Conservation (phyloP, 2,113 vertebrate genomes). For the Petromus typicus region DNA sequence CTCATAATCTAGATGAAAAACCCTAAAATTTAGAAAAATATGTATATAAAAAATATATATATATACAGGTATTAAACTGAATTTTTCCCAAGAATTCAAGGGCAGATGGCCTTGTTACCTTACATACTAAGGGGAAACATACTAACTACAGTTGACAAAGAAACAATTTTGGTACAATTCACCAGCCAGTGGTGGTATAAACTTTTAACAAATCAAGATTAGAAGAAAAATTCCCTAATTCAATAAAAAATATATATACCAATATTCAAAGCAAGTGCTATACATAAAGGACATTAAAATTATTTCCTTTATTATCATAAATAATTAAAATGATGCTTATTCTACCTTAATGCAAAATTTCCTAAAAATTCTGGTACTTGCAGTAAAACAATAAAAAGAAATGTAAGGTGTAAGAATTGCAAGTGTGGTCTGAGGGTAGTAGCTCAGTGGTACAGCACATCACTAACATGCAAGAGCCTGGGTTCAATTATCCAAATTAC, state of each 20-base stretch:
- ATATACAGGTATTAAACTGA: neutral
- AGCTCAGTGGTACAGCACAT: neutral
- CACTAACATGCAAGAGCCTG: neutral
- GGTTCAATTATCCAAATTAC: neutral
- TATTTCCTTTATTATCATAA: neutral
- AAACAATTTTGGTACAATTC: neutral
- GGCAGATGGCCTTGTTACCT: neutral
- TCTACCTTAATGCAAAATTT: neutral
- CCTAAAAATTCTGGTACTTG: neutral
- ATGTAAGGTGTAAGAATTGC: neutral
- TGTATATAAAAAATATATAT: neutral
- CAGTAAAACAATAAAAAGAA: neutral
- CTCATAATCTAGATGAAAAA: neutral
- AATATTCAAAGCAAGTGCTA: neutral
- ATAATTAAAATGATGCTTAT: neutral
- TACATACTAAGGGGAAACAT: neutral
- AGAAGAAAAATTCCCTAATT: neutral
- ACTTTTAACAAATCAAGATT: neutral
- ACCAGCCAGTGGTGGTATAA: neutral
- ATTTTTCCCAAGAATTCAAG: neutral
- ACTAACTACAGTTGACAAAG: neutral
- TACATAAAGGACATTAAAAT: neutral
- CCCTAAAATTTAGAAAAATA: neutral
- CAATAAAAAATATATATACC: neutral
- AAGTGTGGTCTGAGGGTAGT: neutral